Evolutionary conservation across 2,888 invertebrate genomes (phyloP), one percentile per base, ranked within the genome.

Genomic region (Hetaerina titia): DNA sequence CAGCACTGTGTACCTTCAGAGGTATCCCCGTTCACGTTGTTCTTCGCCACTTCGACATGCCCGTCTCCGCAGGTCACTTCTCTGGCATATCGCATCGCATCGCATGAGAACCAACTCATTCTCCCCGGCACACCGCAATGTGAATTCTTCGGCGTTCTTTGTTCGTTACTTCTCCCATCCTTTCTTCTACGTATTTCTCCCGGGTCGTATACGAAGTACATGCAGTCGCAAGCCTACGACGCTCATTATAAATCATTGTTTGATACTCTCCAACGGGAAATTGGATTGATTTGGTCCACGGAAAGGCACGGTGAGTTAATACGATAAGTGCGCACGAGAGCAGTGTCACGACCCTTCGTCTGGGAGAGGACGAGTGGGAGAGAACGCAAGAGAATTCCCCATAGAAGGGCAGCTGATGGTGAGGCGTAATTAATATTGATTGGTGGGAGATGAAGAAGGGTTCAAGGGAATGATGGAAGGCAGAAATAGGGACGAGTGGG

Each of bases 381-480:
- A 8, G 22, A 19, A 89, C 45, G 88, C 45, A 57, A 0, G 31
- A 19, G 89, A 22, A 89, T 89, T n/a, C 57, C 19, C 19, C 57
- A 57, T 5, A 89, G 57, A 89, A 57, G 22, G 89, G 89, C 31
- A 9, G 25, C 9, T 25, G 15, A 81, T 81, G 81, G 81, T 4
- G 45, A 4, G 31, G n/a, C 81, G 31, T 81, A 56, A 89, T 89
- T 89, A 89, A 89, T 89, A 89, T 89, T 57, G 89, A 89, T 89
- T 45, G 89, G 57, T 8, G 22, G 8, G 88, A 88, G 56, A 19
- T 19, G 89, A 15, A 17, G 69, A n/a, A 69, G 69, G n/a, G 19
- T 69, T 69, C 19, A 69, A 69, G 45, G 69, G 69, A 69, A n/a
- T 22, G 8, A 19, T 69, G 17, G 57, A 13, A 22, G 13, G 19